phyloP scores from a whole-genome alignment of 2,888 invertebrate genomes.

The Liposcelis brunnea region DNA sequence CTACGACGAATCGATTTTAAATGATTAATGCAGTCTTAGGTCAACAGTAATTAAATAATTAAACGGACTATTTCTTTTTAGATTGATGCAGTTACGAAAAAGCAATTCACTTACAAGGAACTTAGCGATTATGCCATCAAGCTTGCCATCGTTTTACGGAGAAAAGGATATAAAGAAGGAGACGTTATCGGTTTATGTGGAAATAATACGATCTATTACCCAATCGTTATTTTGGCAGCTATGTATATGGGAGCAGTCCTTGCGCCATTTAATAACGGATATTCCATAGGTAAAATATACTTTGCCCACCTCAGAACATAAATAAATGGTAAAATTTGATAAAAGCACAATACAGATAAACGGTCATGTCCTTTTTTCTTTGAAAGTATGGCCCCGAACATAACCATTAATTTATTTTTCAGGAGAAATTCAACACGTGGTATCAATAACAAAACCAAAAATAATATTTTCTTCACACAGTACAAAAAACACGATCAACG shows the following conservation, averaged over 20 bases:
- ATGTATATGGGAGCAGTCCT: conserved; percentile 9
- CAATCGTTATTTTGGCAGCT: conserved; percentile 10
- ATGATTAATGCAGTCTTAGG: too few relatives aligned
- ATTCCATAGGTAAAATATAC: conserved; percentile 6
- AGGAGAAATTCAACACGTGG: conserved; percentile 14
- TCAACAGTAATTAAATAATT: too few relatives aligned
- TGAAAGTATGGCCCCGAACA: not conserved
- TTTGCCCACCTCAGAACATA: too few relatives aligned
- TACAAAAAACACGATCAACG: too few relatives aligned
- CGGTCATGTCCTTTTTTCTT: too few relatives aligned
- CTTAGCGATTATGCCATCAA: conserved; percentile 11
- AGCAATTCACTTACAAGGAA: conserved; percentile 14
- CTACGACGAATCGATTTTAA: too few relatives aligned
- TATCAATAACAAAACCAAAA: conserved; percentile 12
- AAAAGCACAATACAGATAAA: too few relatives aligned
- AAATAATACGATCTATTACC: conserved; percentile 10
- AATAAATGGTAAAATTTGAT: too few relatives aligned
- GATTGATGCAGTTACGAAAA: conserved; percentile 16
- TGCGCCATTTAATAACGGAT: conserved; percentile 7
- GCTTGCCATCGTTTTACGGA: conserved; percentile 7
- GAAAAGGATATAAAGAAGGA: not conserved
- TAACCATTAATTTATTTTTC: not conserved
- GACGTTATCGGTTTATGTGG: conserved; percentile 8
- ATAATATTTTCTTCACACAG: conserved; percentile 9
- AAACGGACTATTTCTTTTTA: too few relatives aligned